These are phyloP conservation scores for Centruroides vittatus DNA, from an alignment of 1,140 invertebrate genomes.

Conservation along the genomic window DNA sequence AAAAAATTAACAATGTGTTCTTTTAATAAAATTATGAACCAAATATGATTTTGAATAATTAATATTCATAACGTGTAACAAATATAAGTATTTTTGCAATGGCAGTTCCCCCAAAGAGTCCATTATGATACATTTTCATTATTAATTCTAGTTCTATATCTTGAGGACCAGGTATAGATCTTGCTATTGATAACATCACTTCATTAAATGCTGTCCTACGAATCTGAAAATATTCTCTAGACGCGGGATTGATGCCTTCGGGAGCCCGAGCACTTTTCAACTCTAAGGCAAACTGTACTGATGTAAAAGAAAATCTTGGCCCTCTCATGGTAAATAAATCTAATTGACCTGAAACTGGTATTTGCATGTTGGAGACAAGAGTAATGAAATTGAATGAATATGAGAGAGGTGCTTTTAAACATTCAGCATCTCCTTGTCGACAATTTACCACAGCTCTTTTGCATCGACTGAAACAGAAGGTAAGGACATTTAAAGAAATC, in stretches of 20 bases:
- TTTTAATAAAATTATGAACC: neutral
- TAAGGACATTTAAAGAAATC: conserved; percentile 15
- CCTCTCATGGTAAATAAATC: conserved; percentile 72
- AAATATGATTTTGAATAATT: conserved; percentile 14
- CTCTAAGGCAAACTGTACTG: conserved; percentile 56
- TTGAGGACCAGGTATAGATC: conserved; percentile 63
- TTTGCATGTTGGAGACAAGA: conserved; percentile 63
- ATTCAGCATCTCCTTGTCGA: conserved; percentile 46
- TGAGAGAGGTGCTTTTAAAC: conserved; percentile 57
- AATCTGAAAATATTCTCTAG: conserved; percentile 48
- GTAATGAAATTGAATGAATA: conserved; percentile 85
- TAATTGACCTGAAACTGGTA: conserved; percentile 47
- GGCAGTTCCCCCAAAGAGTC: conserved; percentile 54
- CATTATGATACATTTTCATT: conserved; percentile 65
- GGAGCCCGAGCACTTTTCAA: conserved; percentile 47
- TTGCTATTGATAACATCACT: conserved; percentile 53
- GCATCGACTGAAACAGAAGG: conserved; percentile 54
- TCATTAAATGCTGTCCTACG: conserved; percentile 38
- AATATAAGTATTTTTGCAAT: conserved; percentile 69
- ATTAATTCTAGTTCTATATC: conserved; percentile 70
- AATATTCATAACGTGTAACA: conserved; percentile 71
- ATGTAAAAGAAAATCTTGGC: conserved; percentile 47
- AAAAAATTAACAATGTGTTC: no score
- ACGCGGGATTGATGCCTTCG: conserved; percentile 40
- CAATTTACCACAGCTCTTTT: conserved; percentile 51